Evolutionary conservation across 1,140 invertebrate genomes (phyloP), one percentile per base, ranked within the genome.

Genomic region (Drosophila pachea): DNA sequence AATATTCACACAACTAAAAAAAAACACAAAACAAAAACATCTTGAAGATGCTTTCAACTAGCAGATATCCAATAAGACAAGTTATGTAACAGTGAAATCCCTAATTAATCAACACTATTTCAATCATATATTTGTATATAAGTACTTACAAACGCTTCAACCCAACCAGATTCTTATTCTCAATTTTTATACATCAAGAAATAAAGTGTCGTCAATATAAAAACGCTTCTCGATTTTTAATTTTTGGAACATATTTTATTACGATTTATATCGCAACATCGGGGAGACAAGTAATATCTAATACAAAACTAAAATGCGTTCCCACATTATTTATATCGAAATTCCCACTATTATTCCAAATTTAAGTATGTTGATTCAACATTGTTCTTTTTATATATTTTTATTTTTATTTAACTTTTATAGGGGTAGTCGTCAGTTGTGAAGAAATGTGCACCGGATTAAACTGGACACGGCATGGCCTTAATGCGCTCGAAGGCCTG

Each of bases 401-500:
- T n/a, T n/a, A n/a, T n/a, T n/a, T n/a, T n/a, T n/a, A n/a, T n/a
- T n/a, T n/a, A n/a, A n/a, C n/a, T n/a, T n/a, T n/a, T n/a, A n/a
- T n/a, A n/a, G n/a, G n/a, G n/a, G n/a, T n/a, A n/a, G 22, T 22
- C 22, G 22, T 22, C 22, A 22, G 1, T 22, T 22, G 22, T 22
- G 3, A 2, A 22, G 1, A 22, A 3, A 3, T 1, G 22, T 22
- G 22, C 3, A 22, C 22, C 22, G 22, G 3, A 14, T 76, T 77
- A 84, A 29, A 60, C 45, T 4, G 69, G 50, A 7, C 93, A 92
- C 1, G 97, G 97, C 95, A 97, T 97, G 55, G 92, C 92, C 90
- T 97, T 96, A 0, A 98, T 91, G 58, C 97, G 92, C 79, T 98
- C 95, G 86, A 94, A 98, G 5, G 96, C 95, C 2, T 94, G 94